These are phyloP conservation scores for Aradus depressus DNA, from an alignment of 2,888 invertebrate genomes.

Conservation along the genomic window DNA sequence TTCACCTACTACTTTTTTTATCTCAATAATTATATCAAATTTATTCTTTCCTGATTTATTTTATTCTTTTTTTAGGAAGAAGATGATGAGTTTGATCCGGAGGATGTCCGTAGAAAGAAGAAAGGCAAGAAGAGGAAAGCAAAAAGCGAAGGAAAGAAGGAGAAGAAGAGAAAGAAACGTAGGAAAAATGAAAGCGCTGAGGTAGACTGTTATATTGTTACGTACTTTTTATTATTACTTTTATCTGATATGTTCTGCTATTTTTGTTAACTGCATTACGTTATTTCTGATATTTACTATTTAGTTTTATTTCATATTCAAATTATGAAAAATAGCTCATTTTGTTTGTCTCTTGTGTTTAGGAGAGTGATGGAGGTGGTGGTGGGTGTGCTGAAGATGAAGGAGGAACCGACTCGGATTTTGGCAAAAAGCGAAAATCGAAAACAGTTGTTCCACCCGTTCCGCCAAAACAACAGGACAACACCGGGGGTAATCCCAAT, in stretches of 20 bases:
- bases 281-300: too few relatives aligned
- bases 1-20: not conserved
- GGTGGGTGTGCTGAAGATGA: constrained; percentile 42
- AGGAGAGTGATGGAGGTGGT: constrained; percentile 62
- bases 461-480: constrained; percentile 35
- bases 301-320: too few relatives aligned
- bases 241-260: too few relatives aligned
- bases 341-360: constrained; percentile 7
- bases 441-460: constrained; percentile 39
- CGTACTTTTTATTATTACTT: too few relatives aligned
- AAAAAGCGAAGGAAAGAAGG: constrained; percentile 79
- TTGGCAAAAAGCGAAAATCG: constrained; percentile 56
- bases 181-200: constrained; percentile 86
- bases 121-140: constrained; percentile 91
- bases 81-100: constrained; percentile 78
- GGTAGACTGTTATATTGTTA: too few relatives aligned
- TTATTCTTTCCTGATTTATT: constrained; percentile 20
- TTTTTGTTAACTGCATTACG: too few relatives aligned
- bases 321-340: not conserved
- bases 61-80: constrained; percentile 47
- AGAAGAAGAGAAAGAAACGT: constrained; percentile 89
- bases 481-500: constrained; percentile 25
- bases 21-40: not conserved
- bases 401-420: constrained; percentile 66
- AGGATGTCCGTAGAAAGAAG: constrained; percentile 67